Percentiles rank a stretch among this genome's conserved stretches.
These are phyloP conservation scores for Pachycephala philippinensis DNA, from an alignment of 2,113 vertebrate species.

Conservation along the genomic window DNA sequence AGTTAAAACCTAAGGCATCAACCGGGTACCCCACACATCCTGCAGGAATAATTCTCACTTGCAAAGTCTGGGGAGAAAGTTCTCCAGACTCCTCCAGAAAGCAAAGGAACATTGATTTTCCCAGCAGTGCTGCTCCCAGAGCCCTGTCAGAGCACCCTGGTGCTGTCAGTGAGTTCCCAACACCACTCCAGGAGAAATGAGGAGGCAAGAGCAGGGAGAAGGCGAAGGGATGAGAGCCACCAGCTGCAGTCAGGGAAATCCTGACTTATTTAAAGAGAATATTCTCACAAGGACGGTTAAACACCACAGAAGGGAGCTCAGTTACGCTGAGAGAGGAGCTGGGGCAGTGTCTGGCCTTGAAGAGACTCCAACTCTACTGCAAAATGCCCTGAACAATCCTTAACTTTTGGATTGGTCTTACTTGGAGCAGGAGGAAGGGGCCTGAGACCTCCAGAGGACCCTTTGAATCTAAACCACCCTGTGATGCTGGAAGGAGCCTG, in stretches of 20 bases:
- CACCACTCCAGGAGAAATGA: rapidly evolving
- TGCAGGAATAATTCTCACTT: background rate
- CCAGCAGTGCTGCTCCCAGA: background rate
- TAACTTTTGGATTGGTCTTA: background rate
- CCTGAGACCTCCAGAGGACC: background rate
- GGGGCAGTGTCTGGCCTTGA: background rate
- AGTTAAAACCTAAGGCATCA: too few relatives aligned
- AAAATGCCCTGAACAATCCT: background rate
- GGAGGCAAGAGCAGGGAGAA: background rate
- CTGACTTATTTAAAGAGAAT: background rate
- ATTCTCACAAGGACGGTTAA: background rate
- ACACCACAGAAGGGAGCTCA: background rate
- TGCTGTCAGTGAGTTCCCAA: background rate
- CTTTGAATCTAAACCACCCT: rapidly evolving
- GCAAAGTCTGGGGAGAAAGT: background rate
- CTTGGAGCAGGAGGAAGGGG: background rate
- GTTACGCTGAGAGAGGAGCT: background rate
- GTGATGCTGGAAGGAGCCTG: background rate
- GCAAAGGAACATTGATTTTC: rapidly evolving
- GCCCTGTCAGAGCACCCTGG: rapidly evolving
- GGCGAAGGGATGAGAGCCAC: background rate
- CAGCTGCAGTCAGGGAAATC: background rate
- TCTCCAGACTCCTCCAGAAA: background rate
- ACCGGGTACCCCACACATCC: rapidly evolving
- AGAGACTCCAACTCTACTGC: background rate